phyloP scores from a whole-genome alignment of 2,113 vertebrate genomes.

The Forbesichthys agassizii region DNA sequence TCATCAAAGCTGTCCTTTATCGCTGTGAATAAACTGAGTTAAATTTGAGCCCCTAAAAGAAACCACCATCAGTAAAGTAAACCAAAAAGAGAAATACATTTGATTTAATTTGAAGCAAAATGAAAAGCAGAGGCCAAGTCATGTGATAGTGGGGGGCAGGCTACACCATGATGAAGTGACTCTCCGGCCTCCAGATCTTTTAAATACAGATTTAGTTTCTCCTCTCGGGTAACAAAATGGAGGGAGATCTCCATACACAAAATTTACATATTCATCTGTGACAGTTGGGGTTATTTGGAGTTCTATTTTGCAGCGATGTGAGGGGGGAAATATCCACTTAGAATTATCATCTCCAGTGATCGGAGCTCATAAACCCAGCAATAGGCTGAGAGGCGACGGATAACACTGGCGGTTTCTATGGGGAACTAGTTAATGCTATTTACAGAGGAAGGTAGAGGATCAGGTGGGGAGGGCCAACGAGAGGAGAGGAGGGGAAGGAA shows the following conservation, averaged over 20 bases:
- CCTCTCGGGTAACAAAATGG: constrained; percentile 54
- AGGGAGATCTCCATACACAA: constrained; percentile 68
- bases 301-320: constrained; percentile 71
- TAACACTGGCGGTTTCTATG: constrained; percentile 80
- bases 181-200: constrained; percentile 70
- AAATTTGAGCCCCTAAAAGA: too few species aligned
- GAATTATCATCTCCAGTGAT: constrained; percentile 73
- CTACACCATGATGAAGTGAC: constrained; percentile 54
- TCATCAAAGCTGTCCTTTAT: too few species aligned
- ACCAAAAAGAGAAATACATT: constrained; percentile 39
- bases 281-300: constrained; percentile 72
- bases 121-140: constrained; percentile 51
- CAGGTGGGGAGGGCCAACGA: constrained; percentile 59
- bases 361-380: constrained; percentile 71
- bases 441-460: constrained; percentile 76
- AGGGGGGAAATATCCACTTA: constrained; percentile 78
- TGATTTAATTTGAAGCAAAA: constrained; percentile 65
- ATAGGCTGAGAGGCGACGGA: constrained; percentile 76
- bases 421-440: constrained; percentile 76
- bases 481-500: constrained; percentile 10
- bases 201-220: constrained; percentile 73
- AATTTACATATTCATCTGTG: constrained; percentile 81
- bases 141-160: neutral
- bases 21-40: too few species aligned
- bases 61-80: neutral